These are phyloP conservation scores for Phocides pigmalion DNA, from an alignment of 1,140 invertebrate species.

Conservation along the genomic window DNA sequence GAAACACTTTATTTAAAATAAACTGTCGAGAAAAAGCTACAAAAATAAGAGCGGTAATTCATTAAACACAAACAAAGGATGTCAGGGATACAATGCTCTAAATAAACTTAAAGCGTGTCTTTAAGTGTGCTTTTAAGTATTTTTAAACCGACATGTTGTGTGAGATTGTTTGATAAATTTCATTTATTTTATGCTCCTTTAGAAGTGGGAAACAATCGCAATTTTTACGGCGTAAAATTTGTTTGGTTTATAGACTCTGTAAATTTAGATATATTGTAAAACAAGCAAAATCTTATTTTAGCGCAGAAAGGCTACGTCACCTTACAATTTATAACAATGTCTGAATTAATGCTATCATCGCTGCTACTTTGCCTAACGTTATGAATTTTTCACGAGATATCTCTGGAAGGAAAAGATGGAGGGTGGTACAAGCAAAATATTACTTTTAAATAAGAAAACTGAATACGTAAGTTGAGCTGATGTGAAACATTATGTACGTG, in stretches of 20 bases:
- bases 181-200: neutral
- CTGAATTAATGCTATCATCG: constrained; percentile 14
- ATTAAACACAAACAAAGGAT: constrained; percentile 31
- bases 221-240: too few relatives aligned
- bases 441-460: neutral
- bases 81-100: neutral
- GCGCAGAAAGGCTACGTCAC: neutral
- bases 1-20: constrained; percentile 51
- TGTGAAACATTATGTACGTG: neutral
- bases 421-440: constrained; percentile 16
- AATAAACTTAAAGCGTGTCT: neutral
- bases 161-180: neutral
- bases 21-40: constrained; percentile 41
- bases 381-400: constrained; percentile 20
- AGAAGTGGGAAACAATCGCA: too few relatives aligned
- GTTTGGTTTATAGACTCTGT: too few relatives aligned
- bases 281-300: neutral
- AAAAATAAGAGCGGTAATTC: constrained; percentile 51
- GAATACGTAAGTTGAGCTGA: neutral
- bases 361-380: constrained; percentile 16
- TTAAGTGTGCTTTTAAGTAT: too few relatives aligned
- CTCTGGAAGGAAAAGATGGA: neutral
- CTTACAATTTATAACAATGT: constrained; percentile 24
- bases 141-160: neutral
- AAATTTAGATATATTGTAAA: neutral